A percentile compares a stretch with the other conserved stretches of the same genome.
Evolutionary conservation across 1,140 invertebrate genomes (phyloP).

Genomic region (Solen grandis): DNA sequence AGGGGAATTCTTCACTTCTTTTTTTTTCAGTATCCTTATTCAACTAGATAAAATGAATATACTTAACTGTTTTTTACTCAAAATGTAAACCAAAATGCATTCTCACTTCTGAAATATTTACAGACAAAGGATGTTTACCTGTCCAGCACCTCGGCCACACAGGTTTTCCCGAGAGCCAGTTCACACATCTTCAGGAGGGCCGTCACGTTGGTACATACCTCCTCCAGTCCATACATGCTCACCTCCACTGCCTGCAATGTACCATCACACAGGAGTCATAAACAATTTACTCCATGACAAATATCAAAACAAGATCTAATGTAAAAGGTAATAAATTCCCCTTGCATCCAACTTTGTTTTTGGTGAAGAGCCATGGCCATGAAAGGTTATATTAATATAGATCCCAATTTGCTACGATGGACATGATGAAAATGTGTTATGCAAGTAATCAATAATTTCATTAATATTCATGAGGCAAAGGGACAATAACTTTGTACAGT

Average conservation of each 20-base stretch:
- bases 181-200: slow-evolving; percentile 53
- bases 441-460: no score
- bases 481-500: no score
- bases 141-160: slow-evolving; percentile 57
- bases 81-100: background rate
- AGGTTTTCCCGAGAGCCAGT: slow-evolving; percentile 58
- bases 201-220: slow-evolving; percentile 32
- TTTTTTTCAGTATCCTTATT: background rate
- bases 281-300: background rate
- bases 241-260: slow-evolving; percentile 48
- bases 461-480: no score
- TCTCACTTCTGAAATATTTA: background rate
- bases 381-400: no score
- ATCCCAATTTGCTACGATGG: no score
- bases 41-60: background rate
- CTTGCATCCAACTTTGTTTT: no score
- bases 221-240: slow-evolving; percentile 52
- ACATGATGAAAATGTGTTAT: no score
- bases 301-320: no score
- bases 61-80: background rate
- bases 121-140: slow-evolving; percentile 38
- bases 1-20: background rate
- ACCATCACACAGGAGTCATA: background rate
- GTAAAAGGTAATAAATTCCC: no score
- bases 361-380: no score